Percentiles rank a stretch among this genome's conserved stretches.
Evolutionary conservation across 1,140 invertebrate species (phyloP).

Genomic region (Bombus vancouverensis): DNA sequence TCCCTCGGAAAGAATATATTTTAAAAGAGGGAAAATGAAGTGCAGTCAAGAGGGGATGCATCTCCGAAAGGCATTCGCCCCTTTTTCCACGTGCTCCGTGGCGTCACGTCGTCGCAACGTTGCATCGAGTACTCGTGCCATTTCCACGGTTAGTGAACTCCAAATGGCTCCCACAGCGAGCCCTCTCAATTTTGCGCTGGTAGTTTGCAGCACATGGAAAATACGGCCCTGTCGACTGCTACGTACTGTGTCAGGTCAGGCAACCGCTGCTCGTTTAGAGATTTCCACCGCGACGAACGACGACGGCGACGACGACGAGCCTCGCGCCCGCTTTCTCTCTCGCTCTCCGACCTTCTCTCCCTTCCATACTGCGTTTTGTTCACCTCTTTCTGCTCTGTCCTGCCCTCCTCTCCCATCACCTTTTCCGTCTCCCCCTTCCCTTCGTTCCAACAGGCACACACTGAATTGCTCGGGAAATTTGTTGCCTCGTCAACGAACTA

Average conservation of each 20-base stretch:
- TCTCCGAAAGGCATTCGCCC: slow-evolving; percentile 32
- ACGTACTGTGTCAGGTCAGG: slow-evolving; percentile 48
- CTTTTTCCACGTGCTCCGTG: background rate
- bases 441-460: background rate
- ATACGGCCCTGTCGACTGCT: slow-evolving; percentile 50
- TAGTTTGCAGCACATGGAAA: slow-evolving; percentile 48
- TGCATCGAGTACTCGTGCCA: slow-evolving; percentile 31
- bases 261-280: slow-evolving; percentile 57
- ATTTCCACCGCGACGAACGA: slow-evolving; percentile 59
- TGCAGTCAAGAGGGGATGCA: slow-evolving; percentile 15
- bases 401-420: background rate
- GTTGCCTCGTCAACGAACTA: slow-evolving; percentile 45
- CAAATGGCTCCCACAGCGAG: slow-evolving; percentile 53
- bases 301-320: slow-evolving; percentile 14
- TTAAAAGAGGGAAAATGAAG: slow-evolving; percentile 34
- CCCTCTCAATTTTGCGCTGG: slow-evolving; percentile 56
- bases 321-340: slow-evolving; percentile 15
- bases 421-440: background rate
- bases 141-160: slow-evolving; percentile 68
- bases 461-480: slow-evolving; percentile 49
- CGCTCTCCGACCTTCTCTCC: slow-evolving; percentile 6
- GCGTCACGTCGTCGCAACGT: slow-evolving; percentile 35
- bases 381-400: background rate
- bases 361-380: background rate
- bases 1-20: slow-evolving; percentile 15